Evolutionary conservation across 2,797 vertebrate genomes (phyloP).

Genomic region (Hoplostethus mediterraneus): DNA sequence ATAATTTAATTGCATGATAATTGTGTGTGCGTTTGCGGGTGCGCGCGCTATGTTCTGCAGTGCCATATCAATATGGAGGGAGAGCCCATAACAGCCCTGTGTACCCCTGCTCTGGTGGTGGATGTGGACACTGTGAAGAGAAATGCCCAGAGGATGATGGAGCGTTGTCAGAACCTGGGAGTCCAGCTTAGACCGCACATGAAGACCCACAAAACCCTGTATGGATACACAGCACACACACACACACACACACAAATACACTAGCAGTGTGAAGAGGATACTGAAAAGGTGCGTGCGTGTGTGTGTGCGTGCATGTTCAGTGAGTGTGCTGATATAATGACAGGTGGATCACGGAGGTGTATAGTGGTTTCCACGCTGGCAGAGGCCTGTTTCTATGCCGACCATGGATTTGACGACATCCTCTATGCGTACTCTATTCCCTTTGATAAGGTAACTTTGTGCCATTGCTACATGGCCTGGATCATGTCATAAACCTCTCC

Average conservation of each 20-base stretch:
- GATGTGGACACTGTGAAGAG: slow-evolving; percentile 79
- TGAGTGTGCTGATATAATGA: slow-evolving; percentile 88
- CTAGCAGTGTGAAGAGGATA: neutral
- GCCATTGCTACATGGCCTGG: neutral
- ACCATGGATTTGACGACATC: slow-evolving; percentile 89
- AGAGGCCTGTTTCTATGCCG: slow-evolving; percentile 85
- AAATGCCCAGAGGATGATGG: slow-evolving; percentile 83
- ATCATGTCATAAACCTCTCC: neutral
- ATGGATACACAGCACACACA: slow-evolving; percentile 22
- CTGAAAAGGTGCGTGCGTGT: neutral
- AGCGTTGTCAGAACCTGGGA: slow-evolving; percentile 80
- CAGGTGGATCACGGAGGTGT: slow-evolving; percentile 78
- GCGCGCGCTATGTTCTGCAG: slow-evolving; percentile 17
- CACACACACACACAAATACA: neutral
- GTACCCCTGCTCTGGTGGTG: slow-evolving; percentile 85
- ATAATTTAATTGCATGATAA: slow-evolving; percentile 53
- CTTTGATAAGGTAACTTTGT: slow-evolving; percentile 77
- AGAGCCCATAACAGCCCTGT: slow-evolving; percentile 68
- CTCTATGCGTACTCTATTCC: slow-evolving; percentile 87
- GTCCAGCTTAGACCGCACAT: slow-evolving; percentile 88
- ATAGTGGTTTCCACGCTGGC: slow-evolving; percentile 89
- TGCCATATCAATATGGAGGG: slow-evolving; percentile 63
- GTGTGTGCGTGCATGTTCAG: slow-evolving; percentile 61
- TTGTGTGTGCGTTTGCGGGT: neutral
- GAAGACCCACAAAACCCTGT: slow-evolving; percentile 92